phyloP scores from a whole-genome alignment of 2,888 invertebrate genomes.

The Trachelus iudaicus region DNA sequence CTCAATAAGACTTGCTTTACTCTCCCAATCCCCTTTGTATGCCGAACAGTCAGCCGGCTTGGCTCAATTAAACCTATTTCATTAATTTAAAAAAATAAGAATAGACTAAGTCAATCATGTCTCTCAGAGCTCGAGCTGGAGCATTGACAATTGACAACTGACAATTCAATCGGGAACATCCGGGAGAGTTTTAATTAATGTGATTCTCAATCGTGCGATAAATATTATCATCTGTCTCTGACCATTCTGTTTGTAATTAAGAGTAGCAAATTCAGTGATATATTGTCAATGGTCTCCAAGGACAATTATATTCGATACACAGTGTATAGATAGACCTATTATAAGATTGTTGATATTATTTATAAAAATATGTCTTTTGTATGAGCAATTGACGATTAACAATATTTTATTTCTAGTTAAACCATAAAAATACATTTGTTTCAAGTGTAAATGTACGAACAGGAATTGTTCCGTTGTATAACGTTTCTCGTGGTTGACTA shows the following conservation, averaged over 20 bases:
- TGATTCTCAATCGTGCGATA: not conserved
- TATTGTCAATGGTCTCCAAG: not conserved
- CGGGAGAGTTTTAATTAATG: not conserved
- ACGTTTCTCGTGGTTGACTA: not conserved
- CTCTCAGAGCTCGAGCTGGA: not conserved
- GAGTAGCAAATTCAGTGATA: not conserved
- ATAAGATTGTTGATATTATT: not conserved
- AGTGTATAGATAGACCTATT: not conserved
- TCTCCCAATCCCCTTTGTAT: slow-evolving; percentile 45
- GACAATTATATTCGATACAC: not conserved
- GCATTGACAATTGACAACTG: not conserved
- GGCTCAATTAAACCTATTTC: slow-evolving; percentile 32
- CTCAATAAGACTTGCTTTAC: slow-evolving; percentile 57
- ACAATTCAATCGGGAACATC: not conserved
- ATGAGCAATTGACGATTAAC: not conserved
- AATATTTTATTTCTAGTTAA: not conserved
- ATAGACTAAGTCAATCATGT: not conserved
- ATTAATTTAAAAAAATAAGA: not conserved
- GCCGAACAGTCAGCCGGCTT: slow-evolving; percentile 37
- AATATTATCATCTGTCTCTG: not conserved
- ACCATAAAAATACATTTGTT: not conserved
- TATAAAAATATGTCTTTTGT: not conserved
- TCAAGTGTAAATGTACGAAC: not conserved
- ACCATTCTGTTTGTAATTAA: not conserved
- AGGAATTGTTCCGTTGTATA: not conserved